These are phyloP conservation scores for Sclerodermus sp. DNA, from an alignment of 2,888 invertebrate genomes.

Conservation along the genomic window DNA sequence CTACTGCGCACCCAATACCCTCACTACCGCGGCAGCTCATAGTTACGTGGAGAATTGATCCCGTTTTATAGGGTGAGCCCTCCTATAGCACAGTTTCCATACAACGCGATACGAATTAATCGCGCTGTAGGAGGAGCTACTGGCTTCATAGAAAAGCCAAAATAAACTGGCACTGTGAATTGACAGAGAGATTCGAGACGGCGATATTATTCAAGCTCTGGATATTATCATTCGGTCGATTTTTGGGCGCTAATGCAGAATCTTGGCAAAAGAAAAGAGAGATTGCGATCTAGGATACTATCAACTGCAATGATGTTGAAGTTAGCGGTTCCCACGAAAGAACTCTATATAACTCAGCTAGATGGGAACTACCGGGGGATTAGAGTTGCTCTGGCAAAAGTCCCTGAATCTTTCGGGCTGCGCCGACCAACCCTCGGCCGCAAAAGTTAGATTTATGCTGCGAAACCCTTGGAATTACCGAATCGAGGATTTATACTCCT, in stretches of 20 bases:
- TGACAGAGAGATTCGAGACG: background rate
- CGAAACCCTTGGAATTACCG: constrained; percentile 50
- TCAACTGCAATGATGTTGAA: constrained; percentile 29
- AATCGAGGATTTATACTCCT: constrained; percentile 49
- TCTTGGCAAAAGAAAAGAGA: too few relatives aligned
- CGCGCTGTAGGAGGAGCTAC: too few relatives aligned
- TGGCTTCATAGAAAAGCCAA: too few relatives aligned
- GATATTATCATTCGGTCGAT: too few relatives aligned
- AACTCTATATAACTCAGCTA: constrained; percentile 29
- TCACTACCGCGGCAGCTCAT: too few relatives aligned
- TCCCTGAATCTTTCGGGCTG: constrained; percentile 50
- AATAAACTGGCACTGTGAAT: too few relatives aligned
- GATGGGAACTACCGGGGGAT: constrained; percentile 42
- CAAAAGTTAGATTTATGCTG: constrained; percentile 53
- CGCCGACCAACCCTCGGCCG: constrained; percentile 41
- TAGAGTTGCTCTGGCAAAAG: constrained; percentile 52
- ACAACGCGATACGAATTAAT: background rate
- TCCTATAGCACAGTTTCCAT: too few relatives aligned
- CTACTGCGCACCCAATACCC: too few relatives aligned
- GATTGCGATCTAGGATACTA: constrained; percentile 21
- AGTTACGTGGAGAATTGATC: too few relatives aligned
- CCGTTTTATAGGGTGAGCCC: too few relatives aligned
- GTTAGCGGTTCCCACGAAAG: constrained; percentile 26
- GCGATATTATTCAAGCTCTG: background rate
- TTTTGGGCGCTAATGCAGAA: too few relatives aligned